These are phyloP conservation scores for Brachionus paranguensis DNA, from an alignment of 1,140 invertebrate species.

Conservation along the genomic window DNA sequence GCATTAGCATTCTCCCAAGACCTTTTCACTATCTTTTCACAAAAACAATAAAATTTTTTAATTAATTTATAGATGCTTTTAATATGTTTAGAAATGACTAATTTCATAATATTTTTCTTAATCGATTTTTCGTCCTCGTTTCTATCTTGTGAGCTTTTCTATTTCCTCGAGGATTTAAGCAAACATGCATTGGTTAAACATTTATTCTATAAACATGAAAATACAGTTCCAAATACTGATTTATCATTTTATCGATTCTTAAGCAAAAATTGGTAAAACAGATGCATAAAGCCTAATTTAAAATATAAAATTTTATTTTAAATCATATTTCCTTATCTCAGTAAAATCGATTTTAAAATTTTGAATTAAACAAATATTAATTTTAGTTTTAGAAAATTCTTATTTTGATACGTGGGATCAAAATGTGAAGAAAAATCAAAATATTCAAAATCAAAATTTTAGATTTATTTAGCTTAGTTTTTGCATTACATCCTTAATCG, in stretches of 20 bases:
- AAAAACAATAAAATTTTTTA: background rate
- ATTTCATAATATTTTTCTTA: background rate
- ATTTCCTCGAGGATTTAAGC: background rate
- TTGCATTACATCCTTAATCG: too few species aligned
- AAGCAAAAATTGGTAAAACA: background rate
- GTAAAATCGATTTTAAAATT: background rate
- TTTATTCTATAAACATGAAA: background rate
- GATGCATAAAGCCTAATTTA: background rate
- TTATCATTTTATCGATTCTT: background rate
- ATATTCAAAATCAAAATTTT: too few species aligned
- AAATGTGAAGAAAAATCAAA: too few species aligned
- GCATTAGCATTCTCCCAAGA: background rate
- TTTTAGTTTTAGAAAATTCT: too few species aligned
- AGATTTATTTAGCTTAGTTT: too few species aligned
- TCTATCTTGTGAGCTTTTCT: background rate
- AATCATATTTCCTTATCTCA: too few species aligned
- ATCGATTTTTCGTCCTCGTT: background rate
- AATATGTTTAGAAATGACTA: background rate
- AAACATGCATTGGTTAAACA: background rate
- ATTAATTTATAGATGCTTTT: background rate
- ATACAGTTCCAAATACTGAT: background rate
- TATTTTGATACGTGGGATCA: too few species aligned
- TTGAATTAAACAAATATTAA: too few species aligned
- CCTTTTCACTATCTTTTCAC: background rate
- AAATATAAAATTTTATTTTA: too few species aligned